Base-by-base conservation (phyloP, 1,140 invertebrate genomes). In the Leptopilina boulardi region DNA sequence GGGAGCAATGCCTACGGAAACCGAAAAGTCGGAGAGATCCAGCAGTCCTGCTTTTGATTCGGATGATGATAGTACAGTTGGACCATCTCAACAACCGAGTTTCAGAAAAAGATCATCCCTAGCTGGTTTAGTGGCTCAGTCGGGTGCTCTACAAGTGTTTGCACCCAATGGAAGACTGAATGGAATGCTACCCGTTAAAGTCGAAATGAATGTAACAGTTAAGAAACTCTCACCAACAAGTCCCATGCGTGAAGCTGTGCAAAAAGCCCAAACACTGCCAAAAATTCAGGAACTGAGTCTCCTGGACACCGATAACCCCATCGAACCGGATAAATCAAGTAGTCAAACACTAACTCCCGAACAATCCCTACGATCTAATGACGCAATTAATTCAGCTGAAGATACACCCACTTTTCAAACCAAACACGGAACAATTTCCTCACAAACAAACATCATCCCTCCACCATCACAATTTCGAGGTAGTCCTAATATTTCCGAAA, bases 11-110 rank as follows among this genome's bases (percentile, higher is more conserved):
- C 74, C 75, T 19, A 74, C 75, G 0, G 90, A 90, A 9, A 75
- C 82, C 6, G 90, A 96, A 82, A 96, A 96, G 88, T 96, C 96
- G 10, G 97, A 99, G 89, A 92, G 97, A 34, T 98, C 97, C 0
- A 98, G 97, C 85, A 98, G 97, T 87, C 97, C 98, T 0, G 97
- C 96, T 0, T 99, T 99, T 89, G 98, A 99, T 80, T 99, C 98
- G 0, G 98, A 99, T 89, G 97, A 99, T 66, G 96, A 97, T 78
- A 96, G 95, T 78, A 92, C 92, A 0, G 87, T 90, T 1, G 89
- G 89, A 30, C 89, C 88, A 23, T 84, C 83, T 47, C 83, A 77
- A 44, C 71, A 47, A 89, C 92, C 79, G 44, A 89, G 85, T 11
- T 87, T 92, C 71, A 87, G 90, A 13, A 94, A 94, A 83, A 91